A percentile compares a stretch with the other conserved stretches of the same genome.
phyloP scores from a whole-genome alignment of 2,113 vertebrate genomes.

The Zapus hudsonius region DNA sequence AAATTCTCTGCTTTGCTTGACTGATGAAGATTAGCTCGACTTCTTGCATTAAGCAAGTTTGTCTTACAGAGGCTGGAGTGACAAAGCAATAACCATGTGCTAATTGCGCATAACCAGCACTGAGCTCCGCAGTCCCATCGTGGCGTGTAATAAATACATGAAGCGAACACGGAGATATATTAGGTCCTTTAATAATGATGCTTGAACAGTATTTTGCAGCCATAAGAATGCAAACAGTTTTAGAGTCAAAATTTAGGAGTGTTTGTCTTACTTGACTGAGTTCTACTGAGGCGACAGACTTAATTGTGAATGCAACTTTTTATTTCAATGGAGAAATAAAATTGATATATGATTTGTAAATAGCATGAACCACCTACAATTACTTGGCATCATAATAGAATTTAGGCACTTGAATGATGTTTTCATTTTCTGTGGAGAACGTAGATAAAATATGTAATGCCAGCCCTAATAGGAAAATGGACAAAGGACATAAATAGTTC shows the following conservation, averaged over 20 bases:
- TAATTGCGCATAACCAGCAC: slow-evolving; percentile 95
- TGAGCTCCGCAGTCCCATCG: slow-evolving; percentile 86
- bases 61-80: slow-evolving; percentile 90
- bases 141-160: slow-evolving; percentile 87
- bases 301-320: slow-evolving; percentile 77
- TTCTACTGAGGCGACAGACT: slow-evolving; percentile 65
- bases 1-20: slow-evolving; percentile 86
- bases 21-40: slow-evolving; percentile 94
- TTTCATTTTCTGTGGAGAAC: slow-evolving; percentile 84
- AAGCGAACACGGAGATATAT: slow-evolving; percentile 86
- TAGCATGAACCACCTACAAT: slow-evolving; percentile 85
- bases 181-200: slow-evolving; percentile 85
- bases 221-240: slow-evolving; percentile 80
- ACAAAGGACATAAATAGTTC: slow-evolving; percentile 20
- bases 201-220: slow-evolving; percentile 76
- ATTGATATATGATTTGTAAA: slow-evolving; percentile 85
- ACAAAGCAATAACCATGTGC: slow-evolving; percentile 93
- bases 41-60: slow-evolving; percentile 91
- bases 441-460: slow-evolving; percentile 50
- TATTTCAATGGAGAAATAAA: slow-evolving; percentile 84
- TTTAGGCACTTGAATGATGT: slow-evolving; percentile 86
- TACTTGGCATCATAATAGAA: slow-evolving; percentile 86
- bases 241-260: slow-evolving; percentile 80
- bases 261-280: slow-evolving; percentile 77
- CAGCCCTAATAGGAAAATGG: slow-evolving; percentile 26